Conservation (phyloP, 2,113 vertebrate species). For the Pteruthius melanotis region DNA sequence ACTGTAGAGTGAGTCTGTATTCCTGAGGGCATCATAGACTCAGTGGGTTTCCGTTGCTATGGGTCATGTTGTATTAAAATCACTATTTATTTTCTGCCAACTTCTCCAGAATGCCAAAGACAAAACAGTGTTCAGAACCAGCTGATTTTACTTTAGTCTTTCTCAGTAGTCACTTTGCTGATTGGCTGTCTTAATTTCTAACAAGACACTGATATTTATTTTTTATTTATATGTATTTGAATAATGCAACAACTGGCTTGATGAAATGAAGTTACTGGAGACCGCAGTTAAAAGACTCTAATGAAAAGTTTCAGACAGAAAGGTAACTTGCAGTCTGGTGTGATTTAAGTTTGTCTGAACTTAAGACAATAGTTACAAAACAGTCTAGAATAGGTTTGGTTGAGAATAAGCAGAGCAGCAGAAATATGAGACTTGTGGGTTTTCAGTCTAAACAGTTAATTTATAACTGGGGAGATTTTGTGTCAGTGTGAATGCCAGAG, state of each 20-base stretch:
- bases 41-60: neutral
- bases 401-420: constrained; percentile 61
- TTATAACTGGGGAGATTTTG: constrained; percentile 45
- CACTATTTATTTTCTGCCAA: neutral
- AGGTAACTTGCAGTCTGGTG: constrained; percentile 2
- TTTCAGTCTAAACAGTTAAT: constrained; percentile 66
- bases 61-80: neutral
- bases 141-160: neutral
- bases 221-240: neutral
- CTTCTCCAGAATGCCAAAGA: neutral
- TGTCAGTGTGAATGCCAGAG: constrained; percentile 45
- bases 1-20: neutral
- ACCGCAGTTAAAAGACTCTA: neutral
- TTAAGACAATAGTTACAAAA: constrained; percentile 54
- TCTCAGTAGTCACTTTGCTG: neutral
- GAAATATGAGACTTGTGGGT: constrained; percentile 61
- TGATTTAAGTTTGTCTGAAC: constrained; percentile 52
- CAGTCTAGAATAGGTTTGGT: constrained; percentile 25
- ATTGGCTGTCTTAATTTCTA: neutral
- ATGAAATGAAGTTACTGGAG: neutral
- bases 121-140: neutral
- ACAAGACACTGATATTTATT: neutral
- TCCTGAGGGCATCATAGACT: neutral
- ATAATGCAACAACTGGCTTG: neutral
- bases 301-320: constrained; percentile 23